Conservation (phyloP, 2,113 vertebrate species). For the Alouatta palliata region DNA sequence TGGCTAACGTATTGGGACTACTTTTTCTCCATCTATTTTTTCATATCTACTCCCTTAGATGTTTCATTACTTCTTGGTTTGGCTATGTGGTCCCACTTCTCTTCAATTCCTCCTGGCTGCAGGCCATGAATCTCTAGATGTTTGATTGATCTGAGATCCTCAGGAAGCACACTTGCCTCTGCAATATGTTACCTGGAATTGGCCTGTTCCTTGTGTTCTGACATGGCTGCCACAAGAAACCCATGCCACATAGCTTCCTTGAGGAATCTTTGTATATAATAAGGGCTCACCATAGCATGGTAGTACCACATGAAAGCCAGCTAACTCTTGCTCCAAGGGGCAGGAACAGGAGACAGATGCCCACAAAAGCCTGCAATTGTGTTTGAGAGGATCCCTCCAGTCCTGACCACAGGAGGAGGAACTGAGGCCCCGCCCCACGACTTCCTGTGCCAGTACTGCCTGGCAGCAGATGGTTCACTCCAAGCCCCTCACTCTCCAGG, state of each 20-base stretch:
- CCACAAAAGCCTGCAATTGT: background rate
- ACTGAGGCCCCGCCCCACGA: background rate
- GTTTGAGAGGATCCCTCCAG: background rate
- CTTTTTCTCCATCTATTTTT: background rate
- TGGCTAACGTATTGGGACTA: background rate
- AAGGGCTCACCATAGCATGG: background rate
- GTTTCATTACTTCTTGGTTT: background rate
- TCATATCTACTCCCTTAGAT: background rate
- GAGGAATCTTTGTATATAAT: too few relatives aligned
- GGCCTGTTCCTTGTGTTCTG: background rate
- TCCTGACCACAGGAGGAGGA: background rate
- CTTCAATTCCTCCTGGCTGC: background rate
- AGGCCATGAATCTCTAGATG: background rate
- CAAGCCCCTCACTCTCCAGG: background rate
- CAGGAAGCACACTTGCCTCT: background rate
- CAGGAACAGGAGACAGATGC: background rate
- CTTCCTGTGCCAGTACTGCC: background rate
- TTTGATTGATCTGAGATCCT: background rate
- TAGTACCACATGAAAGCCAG: background rate
- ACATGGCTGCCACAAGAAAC: background rate
- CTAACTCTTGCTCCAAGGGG: background rate
- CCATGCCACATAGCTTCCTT: background rate
- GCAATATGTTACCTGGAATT: background rate
- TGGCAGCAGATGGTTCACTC: background rate
- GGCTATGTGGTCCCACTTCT: background rate